Conservation (phyloP, 2,113 vertebrate species). For the Tapirus terrestris region DNA sequence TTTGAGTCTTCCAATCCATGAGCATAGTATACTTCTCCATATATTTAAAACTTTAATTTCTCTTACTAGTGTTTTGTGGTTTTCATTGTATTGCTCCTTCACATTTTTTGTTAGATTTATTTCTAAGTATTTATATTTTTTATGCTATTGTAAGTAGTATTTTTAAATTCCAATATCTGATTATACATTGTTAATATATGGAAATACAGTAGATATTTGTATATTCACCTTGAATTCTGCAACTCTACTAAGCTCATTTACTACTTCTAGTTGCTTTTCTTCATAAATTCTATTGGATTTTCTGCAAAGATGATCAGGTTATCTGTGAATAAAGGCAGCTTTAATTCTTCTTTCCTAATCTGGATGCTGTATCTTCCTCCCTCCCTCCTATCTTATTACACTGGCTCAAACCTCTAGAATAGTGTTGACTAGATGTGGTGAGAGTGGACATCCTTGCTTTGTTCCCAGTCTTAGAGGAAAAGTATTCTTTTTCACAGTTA, state of each 20-base stretch:
- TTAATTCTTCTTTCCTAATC: neutral
- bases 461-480: neutral
- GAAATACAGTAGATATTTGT: neutral
- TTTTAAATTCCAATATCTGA: neutral
- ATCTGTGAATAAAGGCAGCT: neutral
- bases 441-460: neutral
- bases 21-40: neutral
- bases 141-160: neutral
- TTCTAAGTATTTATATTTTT: neutral
- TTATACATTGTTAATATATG: neutral
- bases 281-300: neutral
- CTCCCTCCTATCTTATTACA: neutral
- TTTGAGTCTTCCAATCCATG: neutral
- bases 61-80: neutral
- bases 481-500: neutral
- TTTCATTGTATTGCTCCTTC: neutral
- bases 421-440: fast-evolving
- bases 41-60: conserved; percentile 4
- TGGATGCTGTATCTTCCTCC: neutral
- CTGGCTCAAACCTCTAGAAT: neutral
- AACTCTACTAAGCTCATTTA: neutral
- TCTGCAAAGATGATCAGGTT: neutral
- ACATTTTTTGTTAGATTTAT: neutral
- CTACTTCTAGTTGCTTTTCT: neutral
- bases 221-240: neutral